Evolutionary conservation across 2,113 vertebrate genomes (phyloP).

Genomic region (Solea senegalensis): DNA sequence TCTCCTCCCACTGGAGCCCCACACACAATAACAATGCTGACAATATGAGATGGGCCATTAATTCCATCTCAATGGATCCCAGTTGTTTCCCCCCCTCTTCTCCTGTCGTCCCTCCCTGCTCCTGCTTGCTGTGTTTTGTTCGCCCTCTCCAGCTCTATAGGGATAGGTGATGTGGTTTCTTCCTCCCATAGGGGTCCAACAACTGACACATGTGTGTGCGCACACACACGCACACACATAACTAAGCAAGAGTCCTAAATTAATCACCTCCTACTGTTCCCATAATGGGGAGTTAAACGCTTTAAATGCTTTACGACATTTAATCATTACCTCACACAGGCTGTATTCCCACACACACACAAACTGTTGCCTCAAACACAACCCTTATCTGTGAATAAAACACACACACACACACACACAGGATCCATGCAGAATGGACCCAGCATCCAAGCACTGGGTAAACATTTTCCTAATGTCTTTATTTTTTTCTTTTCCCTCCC

Average conservation of each 20-base stretch:
- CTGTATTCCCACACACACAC: slow-evolving; percentile 32
- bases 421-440: slow-evolving; percentile 50
- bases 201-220: slow-evolving; percentile 21
- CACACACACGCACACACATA: slow-evolving; percentile 11
- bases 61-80: slow-evolving; percentile 70
- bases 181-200: slow-evolving; percentile 43
- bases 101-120: slow-evolving; percentile 46
- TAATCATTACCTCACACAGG: slow-evolving; percentile 69
- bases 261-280: slow-evolving; percentile 70
- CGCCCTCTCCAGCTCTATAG: slow-evolving; percentile 45
- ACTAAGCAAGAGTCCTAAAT: slow-evolving; percentile 57
- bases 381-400: slow-evolving; percentile 12
- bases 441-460: slow-evolving; percentile 18
- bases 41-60: slow-evolving; percentile 71
- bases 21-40: slow-evolving; percentile 66
- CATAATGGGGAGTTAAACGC: slow-evolving; percentile 73
- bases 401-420: slow-evolving; percentile 37
- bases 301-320: slow-evolving; percentile 71
- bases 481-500: slow-evolving; percentile 22
- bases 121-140: slow-evolving; percentile 57
- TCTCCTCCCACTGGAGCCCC: slow-evolving; percentile 58
- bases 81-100: slow-evolving; percentile 64
- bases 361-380: slow-evolving; percentile 31
- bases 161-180: slow-evolving; percentile 35
- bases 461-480: slow-evolving; percentile 52